Base-by-base conservation (phyloP, 1,140 invertebrate species). In the Drosophila arawakana region DNA sequence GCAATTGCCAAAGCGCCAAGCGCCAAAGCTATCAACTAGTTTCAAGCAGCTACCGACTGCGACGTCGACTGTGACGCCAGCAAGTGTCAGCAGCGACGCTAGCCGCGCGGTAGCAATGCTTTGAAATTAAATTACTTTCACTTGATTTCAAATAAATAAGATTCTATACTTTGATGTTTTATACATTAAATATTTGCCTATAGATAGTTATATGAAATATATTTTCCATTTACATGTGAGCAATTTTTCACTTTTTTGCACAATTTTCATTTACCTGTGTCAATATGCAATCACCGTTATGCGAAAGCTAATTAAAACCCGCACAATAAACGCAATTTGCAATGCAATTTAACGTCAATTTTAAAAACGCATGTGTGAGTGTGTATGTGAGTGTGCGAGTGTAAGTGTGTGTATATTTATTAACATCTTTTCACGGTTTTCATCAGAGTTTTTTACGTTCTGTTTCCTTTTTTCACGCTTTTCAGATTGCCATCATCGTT, bases 311-410 rank as follows among this genome's bases (percentile, higher is more conserved):
- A 78, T 78, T 78, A 75, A 78, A 78, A 78, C 55, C 49, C 61
- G 72, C 73, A 67, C 73, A 78, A 78, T 78, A 71, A 78, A 78
- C 67, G 66, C 57, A 78, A 78, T 76, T 78, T 75, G 39, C 58
- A 68, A n/a, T 74, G 63, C 70, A 74, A 77, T 74, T 74, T 65
- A 69, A 77, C 61, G 49, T 25, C 73, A 75, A 60, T 74, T 78
- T 78, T 59, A 62, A 68, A 49, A 37, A 58, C 18, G 2, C 18
- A 21, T 21, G 58, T 66, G 62, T 55, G 30, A n/a, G 47, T 49
- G 43, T 15, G 21, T 25, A 25, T 58, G 15, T 59, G 44, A 13
- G 21, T 7, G 25, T 47, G 43, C 10, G n/a, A 34, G 10, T 43
- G 6, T 13, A 13, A n/a, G 4, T 11, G 4, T 11, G 10, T 43